Evolutionary conservation across 2,113 vertebrate genomes (phyloP).

Genomic region (Ibidorhyncha struthersii): DNA sequence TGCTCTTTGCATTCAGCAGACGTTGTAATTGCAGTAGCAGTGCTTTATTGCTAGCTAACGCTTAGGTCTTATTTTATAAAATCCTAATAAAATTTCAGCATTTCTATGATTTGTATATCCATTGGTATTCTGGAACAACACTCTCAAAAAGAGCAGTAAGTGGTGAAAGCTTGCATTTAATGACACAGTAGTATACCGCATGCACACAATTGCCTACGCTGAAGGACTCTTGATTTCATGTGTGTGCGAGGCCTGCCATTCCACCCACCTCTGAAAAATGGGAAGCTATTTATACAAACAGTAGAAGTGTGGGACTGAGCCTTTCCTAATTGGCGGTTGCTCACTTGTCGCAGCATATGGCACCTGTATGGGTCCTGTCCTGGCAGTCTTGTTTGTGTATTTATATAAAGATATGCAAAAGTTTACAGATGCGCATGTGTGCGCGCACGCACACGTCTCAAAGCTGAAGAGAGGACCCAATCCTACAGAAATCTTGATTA

Average conservation of each 20-base stretch:
- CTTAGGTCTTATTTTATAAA: not conserved
- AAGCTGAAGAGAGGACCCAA: not conserved
- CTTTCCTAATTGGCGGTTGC: not conserved
- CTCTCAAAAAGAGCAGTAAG: not conserved
- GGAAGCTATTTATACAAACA: not conserved
- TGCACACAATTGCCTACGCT: accelerated
- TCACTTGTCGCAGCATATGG: not conserved
- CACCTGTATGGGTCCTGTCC: not conserved
- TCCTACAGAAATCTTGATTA: not conserved
- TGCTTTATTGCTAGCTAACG: not conserved
- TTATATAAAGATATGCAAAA: not conserved
- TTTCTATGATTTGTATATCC: not conserved
- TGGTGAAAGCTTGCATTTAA: not conserved
- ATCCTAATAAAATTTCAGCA: not conserved
- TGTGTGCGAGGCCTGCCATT: not conserved
- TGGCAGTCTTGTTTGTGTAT: not conserved
- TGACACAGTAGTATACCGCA: accelerated
- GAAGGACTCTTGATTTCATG: not conserved
- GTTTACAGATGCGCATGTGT: not conserved
- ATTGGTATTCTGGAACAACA: not conserved
- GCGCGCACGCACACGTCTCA: accelerated
- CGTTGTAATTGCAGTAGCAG: not conserved
- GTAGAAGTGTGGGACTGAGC: not conserved
- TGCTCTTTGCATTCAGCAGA: not conserved
- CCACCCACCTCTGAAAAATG: not conserved